phyloP scores from a whole-genome alignment of 2,888 invertebrate species.

The Archips xylosteana region DNA sequence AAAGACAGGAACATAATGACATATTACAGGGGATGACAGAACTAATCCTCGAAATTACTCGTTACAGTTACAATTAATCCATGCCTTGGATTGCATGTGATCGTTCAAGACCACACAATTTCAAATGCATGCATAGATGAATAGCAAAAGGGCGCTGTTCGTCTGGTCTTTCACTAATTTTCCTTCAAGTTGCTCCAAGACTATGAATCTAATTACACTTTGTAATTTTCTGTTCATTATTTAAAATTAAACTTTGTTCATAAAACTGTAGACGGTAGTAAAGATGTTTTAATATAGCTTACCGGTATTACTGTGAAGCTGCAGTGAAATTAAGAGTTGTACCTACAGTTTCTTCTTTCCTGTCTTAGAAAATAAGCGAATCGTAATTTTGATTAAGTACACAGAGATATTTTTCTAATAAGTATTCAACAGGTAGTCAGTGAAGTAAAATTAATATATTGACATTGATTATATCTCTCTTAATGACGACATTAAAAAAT shows the following conservation, averaged over 20 bases:
- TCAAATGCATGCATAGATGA: constrained; percentile 36
- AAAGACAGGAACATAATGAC: no score
- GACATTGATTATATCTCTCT: no score
- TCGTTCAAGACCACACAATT: constrained; percentile 22
- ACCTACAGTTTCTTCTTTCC: not conserved
- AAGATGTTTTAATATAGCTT: not conserved
- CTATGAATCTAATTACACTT: constrained; percentile 26
- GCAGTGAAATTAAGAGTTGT: not conserved
- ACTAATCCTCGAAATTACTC: constrained; percentile 30
- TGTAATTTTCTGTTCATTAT: not conserved
- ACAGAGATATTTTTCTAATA: no score
- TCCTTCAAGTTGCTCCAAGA: constrained; percentile 24
- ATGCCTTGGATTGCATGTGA: constrained; percentile 15
- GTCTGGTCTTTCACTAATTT: constrained; percentile 34
- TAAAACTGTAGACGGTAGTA: not conserved
- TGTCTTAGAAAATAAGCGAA: not conserved
- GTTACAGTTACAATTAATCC: constrained; percentile 1
- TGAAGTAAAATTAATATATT: no score
- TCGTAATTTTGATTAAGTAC: not conserved
- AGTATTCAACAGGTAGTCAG: no score
- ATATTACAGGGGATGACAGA: not conserved
- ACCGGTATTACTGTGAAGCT: not conserved
- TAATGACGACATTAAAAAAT: no score
- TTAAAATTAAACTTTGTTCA: constrained; percentile 6
- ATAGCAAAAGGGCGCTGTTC: constrained; percentile 30